A percentile compares a stretch with the other conserved stretches of the same genome.
phyloP scores from a whole-genome alignment of 2,888 invertebrate species.

The Laspeyria flexula region DNA sequence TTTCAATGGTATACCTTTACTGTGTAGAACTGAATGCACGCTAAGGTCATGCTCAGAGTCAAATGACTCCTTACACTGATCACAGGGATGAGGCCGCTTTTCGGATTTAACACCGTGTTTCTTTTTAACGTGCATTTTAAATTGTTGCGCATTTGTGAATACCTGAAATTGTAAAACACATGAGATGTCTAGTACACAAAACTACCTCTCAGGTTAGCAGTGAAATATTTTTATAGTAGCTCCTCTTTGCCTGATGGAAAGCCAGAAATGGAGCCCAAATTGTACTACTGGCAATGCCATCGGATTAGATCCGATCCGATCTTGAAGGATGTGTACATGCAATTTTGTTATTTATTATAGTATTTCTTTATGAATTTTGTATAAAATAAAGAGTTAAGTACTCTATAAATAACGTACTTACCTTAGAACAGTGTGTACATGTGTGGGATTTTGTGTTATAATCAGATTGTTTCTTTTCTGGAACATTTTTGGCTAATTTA shows the following conservation, averaged over 20 bases:
- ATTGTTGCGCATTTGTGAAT: slow-evolving; percentile 53
- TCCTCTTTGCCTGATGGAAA: too few species aligned
- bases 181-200: too few species aligned
- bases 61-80: slow-evolving; percentile 76
- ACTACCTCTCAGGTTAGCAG: too few species aligned
- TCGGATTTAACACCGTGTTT: slow-evolving; percentile 36
- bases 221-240: too few species aligned
- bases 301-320: too few species aligned
- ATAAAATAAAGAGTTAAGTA: too few species aligned
- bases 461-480: slow-evolving; percentile 7
- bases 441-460: slow-evolving; percentile 25
- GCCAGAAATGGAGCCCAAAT: too few species aligned
- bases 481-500: not conserved
- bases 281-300: too few species aligned
- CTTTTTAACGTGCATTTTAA: slow-evolving; percentile 55
- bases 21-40: slow-evolving; percentile 79
- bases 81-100: slow-evolving; percentile 58
- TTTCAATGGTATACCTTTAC: slow-evolving; percentile 59
- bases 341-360: too few species aligned
- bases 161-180: slow-evolving; percentile 57
- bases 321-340: too few species aligned
- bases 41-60: slow-evolving; percentile 76
- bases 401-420: slow-evolving; percentile 21
- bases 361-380: too few species aligned
- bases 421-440: slow-evolving; percentile 54